Evolutionary conservation across 2,888 invertebrate species (phyloP), one percentile per base, ranked within the genome.

Genomic region (Ditula angustiorana): DNA sequence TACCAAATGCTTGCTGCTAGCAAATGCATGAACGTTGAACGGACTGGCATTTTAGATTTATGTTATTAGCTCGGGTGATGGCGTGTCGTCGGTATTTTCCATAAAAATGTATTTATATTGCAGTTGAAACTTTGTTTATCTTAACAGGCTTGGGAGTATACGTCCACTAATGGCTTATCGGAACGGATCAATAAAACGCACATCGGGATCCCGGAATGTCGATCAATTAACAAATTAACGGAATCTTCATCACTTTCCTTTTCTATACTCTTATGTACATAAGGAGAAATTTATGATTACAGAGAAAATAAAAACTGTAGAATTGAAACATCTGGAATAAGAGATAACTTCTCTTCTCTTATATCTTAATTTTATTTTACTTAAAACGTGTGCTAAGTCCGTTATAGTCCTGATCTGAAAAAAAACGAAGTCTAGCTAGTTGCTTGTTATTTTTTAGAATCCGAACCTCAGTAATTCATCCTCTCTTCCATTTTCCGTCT

Each of bases 171-270:
- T 41, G 37, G 37, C 11, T 0, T 8, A 35, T 2, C 53, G 10
- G 41, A 61, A 58, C 68, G 68, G 68, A 68, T 58, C 28, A 63
- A 68, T 63, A 63, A 67, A 66, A 53, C 19, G n/a, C 53, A 41
- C 5, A 41, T 41, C 56, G 35, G 50, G 7, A 46, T 30, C 49
- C 65, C 55, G 71, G 80, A 81, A 81, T 80, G 79, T 69, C 61
- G 75, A 70, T 69, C 70, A 72, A 78, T 79, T 74, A 71, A 63
- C 65, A 70, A 67, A 67, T 62, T 68, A 55, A 66, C 63, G 64
- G 67, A 61, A 57, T 67, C 50, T 60, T 67, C 61, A 62, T 68
- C 57, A 56, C 67, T 61, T 26, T 61, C 41, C n/a, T 5, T 46
- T 33, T 68, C 58, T 63, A 65, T 60, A 60, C n/a, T n/a, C n/a